Conservation (phyloP, 2,888 invertebrate species). For the Lasioglossum lativentre region DNA sequence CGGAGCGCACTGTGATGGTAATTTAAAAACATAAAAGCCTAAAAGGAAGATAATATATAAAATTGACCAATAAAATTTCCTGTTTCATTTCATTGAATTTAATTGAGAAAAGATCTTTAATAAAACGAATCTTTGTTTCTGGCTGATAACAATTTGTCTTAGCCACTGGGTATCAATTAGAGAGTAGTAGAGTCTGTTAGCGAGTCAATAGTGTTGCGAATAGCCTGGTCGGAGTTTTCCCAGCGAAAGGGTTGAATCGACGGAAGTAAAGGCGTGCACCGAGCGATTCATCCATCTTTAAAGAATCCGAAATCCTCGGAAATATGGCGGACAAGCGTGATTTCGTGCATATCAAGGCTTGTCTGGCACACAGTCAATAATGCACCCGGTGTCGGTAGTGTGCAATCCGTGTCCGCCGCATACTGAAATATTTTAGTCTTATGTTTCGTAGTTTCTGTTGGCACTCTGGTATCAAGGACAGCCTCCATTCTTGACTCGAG, state of each 20-base stretch:
- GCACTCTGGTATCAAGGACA: constrained; percentile 60
- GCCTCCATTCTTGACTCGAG: constrained; percentile 51
- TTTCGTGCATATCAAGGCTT: constrained; percentile 27
- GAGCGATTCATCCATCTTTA: constrained; percentile 40
- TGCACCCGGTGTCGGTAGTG: constrained; percentile 40
- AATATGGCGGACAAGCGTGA: constrained; percentile 36
- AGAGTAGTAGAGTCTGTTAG: not conserved
- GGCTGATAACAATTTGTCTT: not conserved
- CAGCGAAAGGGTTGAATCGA: not conserved
- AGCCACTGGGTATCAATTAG: not conserved
- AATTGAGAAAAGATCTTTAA: not conserved
- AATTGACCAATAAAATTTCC: not conserved
- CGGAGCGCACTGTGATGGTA: not conserved
- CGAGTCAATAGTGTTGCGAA: not conserved
- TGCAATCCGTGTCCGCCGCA: constrained; percentile 39
- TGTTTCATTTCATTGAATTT: not conserved
- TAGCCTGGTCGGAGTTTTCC: not conserved
- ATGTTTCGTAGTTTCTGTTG: constrained; percentile 69
- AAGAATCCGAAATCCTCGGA: constrained; percentile 14
- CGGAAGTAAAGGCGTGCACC: not conserved
- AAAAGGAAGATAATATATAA: not conserved
- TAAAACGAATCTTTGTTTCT: not conserved
- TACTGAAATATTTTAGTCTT: constrained; percentile 68
- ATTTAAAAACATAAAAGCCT: not conserved
- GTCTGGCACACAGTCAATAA: constrained; percentile 68